phyloP scores from a whole-genome alignment of 2,113 vertebrate genomes.

The Ranitomeya variabilis region DNA sequence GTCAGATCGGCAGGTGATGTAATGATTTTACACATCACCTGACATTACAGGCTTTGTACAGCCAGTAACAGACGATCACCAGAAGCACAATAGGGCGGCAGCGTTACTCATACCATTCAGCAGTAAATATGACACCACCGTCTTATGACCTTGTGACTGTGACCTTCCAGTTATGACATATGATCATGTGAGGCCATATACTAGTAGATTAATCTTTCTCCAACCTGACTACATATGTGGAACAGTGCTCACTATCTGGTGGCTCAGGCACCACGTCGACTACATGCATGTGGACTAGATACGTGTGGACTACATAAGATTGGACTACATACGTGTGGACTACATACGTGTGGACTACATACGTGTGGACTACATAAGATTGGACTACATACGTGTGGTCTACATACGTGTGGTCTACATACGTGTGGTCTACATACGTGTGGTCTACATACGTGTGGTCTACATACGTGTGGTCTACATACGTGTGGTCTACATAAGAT shows the following conservation, averaged over 20 bases:
- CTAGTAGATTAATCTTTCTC: not conserved
- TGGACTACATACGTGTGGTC: too few species aligned
- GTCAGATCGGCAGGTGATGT: not conserved
- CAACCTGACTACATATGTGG: not conserved
- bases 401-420: too few species aligned
- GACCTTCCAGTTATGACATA: not conserved
- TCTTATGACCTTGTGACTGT: not conserved
- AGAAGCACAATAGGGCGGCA: not conserved
- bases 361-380: too few species aligned
- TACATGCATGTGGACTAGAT: too few species aligned
- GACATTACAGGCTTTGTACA: not conserved
- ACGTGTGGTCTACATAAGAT: fast-evolving
- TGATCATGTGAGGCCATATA: not conserved
- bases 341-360: too few species aligned
- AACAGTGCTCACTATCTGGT: not conserved
- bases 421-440: too few species aligned
- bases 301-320: too few species aligned
- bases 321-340: too few species aligned
- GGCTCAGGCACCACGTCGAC: not conserved
- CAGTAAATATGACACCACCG: not conserved
- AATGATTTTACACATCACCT: slow-evolving; percentile 11
- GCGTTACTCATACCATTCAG: not conserved
- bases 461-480: too few species aligned
- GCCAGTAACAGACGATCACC: not conserved
- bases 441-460: too few species aligned